Evolutionary conservation across 2,113 vertebrate species (phyloP).

Genomic region (Egretta garzetta): DNA sequence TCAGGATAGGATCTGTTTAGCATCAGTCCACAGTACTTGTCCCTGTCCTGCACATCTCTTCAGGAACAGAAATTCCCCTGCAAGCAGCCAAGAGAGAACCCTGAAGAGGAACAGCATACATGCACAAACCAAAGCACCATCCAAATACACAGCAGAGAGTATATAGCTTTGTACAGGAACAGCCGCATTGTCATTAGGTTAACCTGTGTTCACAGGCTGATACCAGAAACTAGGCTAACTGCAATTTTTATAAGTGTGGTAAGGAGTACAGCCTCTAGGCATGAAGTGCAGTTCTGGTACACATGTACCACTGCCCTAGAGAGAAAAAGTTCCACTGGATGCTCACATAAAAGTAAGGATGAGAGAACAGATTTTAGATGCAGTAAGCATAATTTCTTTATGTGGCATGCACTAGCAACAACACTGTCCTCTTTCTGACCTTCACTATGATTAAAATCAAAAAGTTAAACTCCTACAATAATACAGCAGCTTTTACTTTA

Average conservation of each 20-base stretch:
- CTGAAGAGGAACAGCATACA: background rate
- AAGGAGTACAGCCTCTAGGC: background rate
- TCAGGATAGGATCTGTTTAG: background rate
- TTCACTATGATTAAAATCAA: background rate
- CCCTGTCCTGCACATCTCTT: background rate
- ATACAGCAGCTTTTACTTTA: background rate
- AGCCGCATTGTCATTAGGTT: rapidly evolving
- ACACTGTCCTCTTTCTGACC: background rate
- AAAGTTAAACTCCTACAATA: background rate
- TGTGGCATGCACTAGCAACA: background rate
- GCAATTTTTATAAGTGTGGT: background rate
- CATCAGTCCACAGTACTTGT: background rate
- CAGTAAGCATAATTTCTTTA: background rate
- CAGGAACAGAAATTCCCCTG: background rate
- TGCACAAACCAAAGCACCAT: rapidly evolving
- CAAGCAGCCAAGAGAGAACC: background rate
- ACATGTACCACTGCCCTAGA: background rate
- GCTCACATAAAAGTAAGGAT: background rate
- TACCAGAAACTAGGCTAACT: background rate
- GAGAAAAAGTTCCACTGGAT: background rate
- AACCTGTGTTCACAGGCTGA: background rate
- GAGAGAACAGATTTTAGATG: background rate
- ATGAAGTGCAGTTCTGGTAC: background rate
- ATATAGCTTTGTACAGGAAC: rapidly evolving
- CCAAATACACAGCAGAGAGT: background rate